These are phyloP conservation scores for Podargus strigoides DNA, from an alignment of 2,797 vertebrate genomes.

Conservation along the genomic window DNA sequence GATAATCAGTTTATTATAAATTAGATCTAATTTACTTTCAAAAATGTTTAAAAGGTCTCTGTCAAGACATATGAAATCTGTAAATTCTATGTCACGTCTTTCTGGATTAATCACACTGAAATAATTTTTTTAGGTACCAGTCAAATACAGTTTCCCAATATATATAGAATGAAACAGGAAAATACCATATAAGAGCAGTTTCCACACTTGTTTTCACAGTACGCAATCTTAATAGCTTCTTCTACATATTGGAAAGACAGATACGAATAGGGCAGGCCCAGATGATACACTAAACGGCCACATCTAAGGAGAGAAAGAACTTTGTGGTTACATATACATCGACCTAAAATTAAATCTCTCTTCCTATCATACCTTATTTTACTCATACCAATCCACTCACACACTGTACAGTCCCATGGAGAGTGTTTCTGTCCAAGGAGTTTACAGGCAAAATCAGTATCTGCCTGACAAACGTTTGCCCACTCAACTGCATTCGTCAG, in stretches of 20 bases:
- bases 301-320: slow-evolving; percentile 77
- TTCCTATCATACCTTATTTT: neutral
- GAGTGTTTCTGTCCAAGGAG: neutral
- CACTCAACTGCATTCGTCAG: accelerated
- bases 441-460: neutral
- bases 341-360: neutral
- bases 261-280: slow-evolving; percentile 87
- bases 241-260: slow-evolving; percentile 83
- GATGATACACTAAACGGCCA: slow-evolving; percentile 86
- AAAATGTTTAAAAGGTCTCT: neutral
- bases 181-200: slow-evolving; percentile 84
- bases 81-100: accelerated
- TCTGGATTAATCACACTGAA: neutral
- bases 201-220: slow-evolving; percentile 85
- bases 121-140: neutral
- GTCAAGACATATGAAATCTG: neutral
- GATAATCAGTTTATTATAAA: neutral
- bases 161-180: neutral
- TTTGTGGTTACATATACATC: neutral
- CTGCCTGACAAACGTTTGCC: neutral
- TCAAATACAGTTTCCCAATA: neutral
- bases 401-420: neutral
- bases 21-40: neutral
- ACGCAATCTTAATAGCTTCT: slow-evolving; percentile 83
- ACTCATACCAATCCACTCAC: neutral